Evolutionary conservation across 2,888 invertebrate genomes (phyloP).

Genomic region (Petrolisthes manimaculis): DNA sequence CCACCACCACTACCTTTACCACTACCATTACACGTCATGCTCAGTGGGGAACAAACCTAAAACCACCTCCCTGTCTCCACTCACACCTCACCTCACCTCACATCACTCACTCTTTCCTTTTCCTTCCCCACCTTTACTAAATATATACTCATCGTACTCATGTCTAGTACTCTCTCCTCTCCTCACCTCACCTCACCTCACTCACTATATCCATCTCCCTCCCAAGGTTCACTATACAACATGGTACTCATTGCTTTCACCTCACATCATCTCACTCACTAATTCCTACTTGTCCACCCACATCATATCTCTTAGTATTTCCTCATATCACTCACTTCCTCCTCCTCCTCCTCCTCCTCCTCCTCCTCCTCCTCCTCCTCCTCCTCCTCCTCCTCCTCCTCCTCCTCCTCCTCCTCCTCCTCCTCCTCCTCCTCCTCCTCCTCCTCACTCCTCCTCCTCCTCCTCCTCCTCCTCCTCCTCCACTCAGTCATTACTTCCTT

Average conservation of each 20-base stretch:
- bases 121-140: constrained; percentile 6
- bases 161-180: too few species aligned
- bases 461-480: not conserved
- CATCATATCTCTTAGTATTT: not conserved
- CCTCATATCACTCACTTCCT: not conserved
- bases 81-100: not conserved
- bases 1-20: too few species aligned
- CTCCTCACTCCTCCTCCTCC: not conserved
- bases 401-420: not conserved
- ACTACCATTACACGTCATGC: too few species aligned
- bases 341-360: not conserved
- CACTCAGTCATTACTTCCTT: not conserved
- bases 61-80: not conserved
- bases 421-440: not conserved
- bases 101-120: constrained; percentile 20
- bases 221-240: not conserved
- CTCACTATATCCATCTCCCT: not conserved
- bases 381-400: not conserved
- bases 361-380: not conserved
- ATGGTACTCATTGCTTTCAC: not conserved
- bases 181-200: not conserved
- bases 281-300: not conserved
- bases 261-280: not conserved
- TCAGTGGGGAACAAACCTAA: not conserved
- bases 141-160: not conserved